Base-by-base conservation (phyloP, 2,113 vertebrate species). In the Pteronura brasiliensis region DNA sequence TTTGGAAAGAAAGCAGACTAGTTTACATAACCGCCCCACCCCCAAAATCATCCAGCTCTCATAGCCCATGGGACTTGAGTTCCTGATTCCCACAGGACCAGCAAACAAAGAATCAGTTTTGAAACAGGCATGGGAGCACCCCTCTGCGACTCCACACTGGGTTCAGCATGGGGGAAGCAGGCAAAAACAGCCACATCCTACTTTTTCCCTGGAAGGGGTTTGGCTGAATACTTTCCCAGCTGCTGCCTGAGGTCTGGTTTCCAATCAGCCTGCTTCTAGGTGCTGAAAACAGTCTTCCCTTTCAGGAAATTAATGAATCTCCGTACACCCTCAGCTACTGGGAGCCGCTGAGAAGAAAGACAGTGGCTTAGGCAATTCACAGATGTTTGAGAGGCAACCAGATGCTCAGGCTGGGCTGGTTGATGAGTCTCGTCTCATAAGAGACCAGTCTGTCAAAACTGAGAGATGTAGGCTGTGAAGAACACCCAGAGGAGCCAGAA, bases 91-190 rank as follows among this genome's bases (percentile, higher is more conserved):
- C 65, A 61, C 9, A 82, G 77, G 29, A 59, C 74, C 9, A 79
- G 27, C 44, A 55, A 34, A 55, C 44, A 93, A 44, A 86, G 82
- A 52, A 76, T 27, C 39, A 61, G 6, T 92, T 92, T 47, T 47
- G 71, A 84, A 76, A 39, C 29, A 34, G 42, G 34, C 17, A 8
- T 44, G 65, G 76, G 39, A 39, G 25, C 17, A 67, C 29, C 7
- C 55, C 17, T 18, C 25, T 3, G 29, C 1, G 9, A 23, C 39
- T 61, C 1, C 15, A 23, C 20, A 47, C 63, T 4, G 1, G 3
- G 63, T 17, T 94, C 65, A 80, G 63, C n/a, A 29, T 34, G 39
- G 67, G 47, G 6, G 12, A 27, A 72, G 34, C 34, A 71, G 7
- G 23, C 63, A 88, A 72, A 81, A 81, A 61, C n/a, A 0, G 4